A percentile compares a stretch with the other conserved stretches of the same genome.
phyloP scores from a whole-genome alignment of 2,888 invertebrate species.

The Panopea generosa region DNA sequence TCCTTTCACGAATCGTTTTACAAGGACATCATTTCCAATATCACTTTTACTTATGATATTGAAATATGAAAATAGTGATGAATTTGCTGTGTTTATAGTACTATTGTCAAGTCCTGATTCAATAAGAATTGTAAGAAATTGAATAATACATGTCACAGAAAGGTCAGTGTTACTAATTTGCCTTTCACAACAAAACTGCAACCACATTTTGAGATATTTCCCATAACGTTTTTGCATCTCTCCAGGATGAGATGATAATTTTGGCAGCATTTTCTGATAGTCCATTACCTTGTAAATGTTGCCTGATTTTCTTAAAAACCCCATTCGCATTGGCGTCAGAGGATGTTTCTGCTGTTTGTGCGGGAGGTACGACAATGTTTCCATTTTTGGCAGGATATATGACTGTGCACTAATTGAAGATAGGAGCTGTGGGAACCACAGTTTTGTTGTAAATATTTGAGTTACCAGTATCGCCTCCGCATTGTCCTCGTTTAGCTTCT shows the following conservation, averaged over 20 bases:
- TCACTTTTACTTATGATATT: no score
- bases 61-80: no score
- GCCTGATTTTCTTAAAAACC: conserved; percentile 29
- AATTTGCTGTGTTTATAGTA: no score
- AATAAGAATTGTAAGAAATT: no score
- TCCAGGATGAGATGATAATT: conserved; percentile 40
- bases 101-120: no score
- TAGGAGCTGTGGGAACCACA: conserved; percentile 33
- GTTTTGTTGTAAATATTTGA: conserved; percentile 33
- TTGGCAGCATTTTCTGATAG: conserved; percentile 25
- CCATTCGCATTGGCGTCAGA: conserved; percentile 19
- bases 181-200: conserved; percentile 47
- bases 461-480: conserved; percentile 34
- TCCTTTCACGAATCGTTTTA: conserved; percentile 16
- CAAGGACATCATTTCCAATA: no score
- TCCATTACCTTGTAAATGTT: conserved; percentile 16
- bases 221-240: conserved; percentile 37
- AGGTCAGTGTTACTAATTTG: no score
- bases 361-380: conserved; percentile 6
- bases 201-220: conserved; percentile 27
- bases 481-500: conserved; percentile 39
- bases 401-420: not conserved
- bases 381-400: conserved; percentile 14
- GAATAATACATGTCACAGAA: no score
- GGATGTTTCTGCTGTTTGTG: conserved; percentile 15